Evolutionary conservation across 2,113 vertebrate species (phyloP).

Genomic region (Calyptommatus sinebrachiatus): DNA sequence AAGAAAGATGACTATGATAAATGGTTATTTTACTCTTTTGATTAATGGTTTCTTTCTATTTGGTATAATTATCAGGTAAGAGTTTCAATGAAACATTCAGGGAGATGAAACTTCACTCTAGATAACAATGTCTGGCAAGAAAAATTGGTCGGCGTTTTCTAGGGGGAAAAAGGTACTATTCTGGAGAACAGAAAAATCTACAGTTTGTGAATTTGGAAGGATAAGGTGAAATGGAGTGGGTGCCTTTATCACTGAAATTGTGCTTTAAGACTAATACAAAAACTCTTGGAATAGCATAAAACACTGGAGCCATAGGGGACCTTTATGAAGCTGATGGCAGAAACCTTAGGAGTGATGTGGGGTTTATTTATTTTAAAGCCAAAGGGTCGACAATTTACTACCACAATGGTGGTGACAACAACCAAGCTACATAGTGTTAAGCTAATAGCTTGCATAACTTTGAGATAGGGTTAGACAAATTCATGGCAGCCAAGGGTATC

Average conservation of each 20-base stretch:
- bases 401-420: too few species aligned
- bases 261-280: background rate
- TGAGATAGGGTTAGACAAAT: too few species aligned
- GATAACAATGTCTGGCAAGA: slow-evolving; percentile 75
- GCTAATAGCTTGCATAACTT: too few species aligned
- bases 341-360: too few species aligned
- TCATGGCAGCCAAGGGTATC: too few species aligned
- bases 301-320: background rate
- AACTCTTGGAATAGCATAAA: background rate
- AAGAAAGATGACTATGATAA: slow-evolving; percentile 61
- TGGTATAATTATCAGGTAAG: slow-evolving; percentile 69
- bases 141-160: slow-evolving; percentile 70
- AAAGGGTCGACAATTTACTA: too few species aligned
- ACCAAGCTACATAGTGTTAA: too few species aligned
- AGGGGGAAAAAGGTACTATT: slow-evolving; percentile 48
- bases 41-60: slow-evolving; percentile 76
- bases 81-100: slow-evolving; percentile 71
- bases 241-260: slow-evolving; percentile 52
- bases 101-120: slow-evolving; percentile 76
- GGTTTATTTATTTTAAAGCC: too few species aligned
- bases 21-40: slow-evolving; percentile 70
- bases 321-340: too few species aligned
- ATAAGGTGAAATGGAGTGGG: slow-evolving; percentile 55
- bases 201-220: slow-evolving; percentile 50
- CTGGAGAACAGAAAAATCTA: slow-evolving; percentile 50